Evolutionary conservation across 1,140 invertebrate genomes (phyloP), one percentile per base, ranked within the genome.

Genomic region (Cydia strobilella): DNA sequence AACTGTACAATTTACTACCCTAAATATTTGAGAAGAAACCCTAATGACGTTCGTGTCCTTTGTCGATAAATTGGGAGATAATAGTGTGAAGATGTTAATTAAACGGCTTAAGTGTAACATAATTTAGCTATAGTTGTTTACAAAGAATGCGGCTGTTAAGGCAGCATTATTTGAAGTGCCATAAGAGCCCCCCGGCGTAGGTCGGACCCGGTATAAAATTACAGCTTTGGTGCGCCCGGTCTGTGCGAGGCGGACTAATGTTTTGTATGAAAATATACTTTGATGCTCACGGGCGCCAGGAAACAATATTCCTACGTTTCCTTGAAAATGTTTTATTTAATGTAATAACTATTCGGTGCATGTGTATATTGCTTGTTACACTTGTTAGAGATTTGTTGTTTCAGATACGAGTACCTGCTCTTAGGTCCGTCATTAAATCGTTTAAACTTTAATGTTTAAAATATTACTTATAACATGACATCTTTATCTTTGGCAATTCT

Each of bases 251-350:
- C 54, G 20, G 20, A 59, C 54, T 59, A 59, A 59, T 59, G 54
- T 59, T 59, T 59, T 59, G 54, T 59, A 59, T 59, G 54, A 59
- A 59, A 59, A 59, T 59, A 23, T 59, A 59, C 54, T 59, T 59
- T 20, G 18, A 23, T 59, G 54, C 54, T 59, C 54, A 10, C 54
- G 54, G 51, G 51, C 18, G 51, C 51, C 7, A 54, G n/a, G 20
- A 59, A 59, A 59, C 54, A 59, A 59, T 23, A 4, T 59, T 59
- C 54, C 54, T 59, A 59, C 54, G 3, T 59, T 23, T 23, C 54
- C 23, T 59, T 59, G 54, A 9, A 59, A 59, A 59, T 59, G 20
- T 59, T 54, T 54, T 54, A 15, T 54, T 12, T 6, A n/a, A 20
- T 12, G 15, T 7, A 10, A 23, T 23, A 12, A 23, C n/a, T 59